phyloP scores from a whole-genome alignment of 2,888 invertebrate species.

The Boloria euphrosyne region DNA sequence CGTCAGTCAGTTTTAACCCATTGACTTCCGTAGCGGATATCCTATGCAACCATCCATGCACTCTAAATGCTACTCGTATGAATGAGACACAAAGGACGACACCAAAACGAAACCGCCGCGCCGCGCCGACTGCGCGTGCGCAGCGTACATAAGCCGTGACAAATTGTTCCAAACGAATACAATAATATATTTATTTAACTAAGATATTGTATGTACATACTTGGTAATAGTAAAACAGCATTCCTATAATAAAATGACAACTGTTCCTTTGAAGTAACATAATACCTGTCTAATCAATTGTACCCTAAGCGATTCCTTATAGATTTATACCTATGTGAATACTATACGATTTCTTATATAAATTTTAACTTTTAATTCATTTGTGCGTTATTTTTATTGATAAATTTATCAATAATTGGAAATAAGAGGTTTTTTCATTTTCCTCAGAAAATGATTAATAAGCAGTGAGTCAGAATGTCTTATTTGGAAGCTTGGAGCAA shows the following conservation, averaged over 20 bases:
- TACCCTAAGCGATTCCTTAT: too few species aligned
- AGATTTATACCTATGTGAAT: too few species aligned
- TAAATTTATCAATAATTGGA: too few species aligned
- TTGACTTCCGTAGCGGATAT: conserved; percentile 57
- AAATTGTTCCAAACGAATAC: conserved; percentile 53
- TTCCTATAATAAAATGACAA: conserved; percentile 31
- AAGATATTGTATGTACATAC: conserved; percentile 11
- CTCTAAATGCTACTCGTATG: conserved; percentile 48
- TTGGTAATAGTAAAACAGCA: conserved; percentile 33
- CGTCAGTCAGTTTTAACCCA: conserved; percentile 43
- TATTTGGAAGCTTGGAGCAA: too few species aligned
- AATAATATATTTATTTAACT: conserved; percentile 33
- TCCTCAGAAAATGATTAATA: too few species aligned
- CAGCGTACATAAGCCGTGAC: conserved; percentile 61
- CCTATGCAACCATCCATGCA: conserved; percentile 55
- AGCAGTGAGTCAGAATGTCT: too few species aligned
- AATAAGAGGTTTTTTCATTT: too few species aligned
- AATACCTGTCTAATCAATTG: too few species aligned
- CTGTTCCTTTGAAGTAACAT: conserved; percentile 13
- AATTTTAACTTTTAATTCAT: too few species aligned
- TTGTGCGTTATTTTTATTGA: too few species aligned
- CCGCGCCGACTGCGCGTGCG: conserved; percentile 67
- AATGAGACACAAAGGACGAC: conserved; percentile 61
- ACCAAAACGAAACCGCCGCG: conserved; percentile 71
- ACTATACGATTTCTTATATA: too few species aligned